phyloP scores from a whole-genome alignment of 2,113 vertebrate genomes.

The Bufo bufo region DNA sequence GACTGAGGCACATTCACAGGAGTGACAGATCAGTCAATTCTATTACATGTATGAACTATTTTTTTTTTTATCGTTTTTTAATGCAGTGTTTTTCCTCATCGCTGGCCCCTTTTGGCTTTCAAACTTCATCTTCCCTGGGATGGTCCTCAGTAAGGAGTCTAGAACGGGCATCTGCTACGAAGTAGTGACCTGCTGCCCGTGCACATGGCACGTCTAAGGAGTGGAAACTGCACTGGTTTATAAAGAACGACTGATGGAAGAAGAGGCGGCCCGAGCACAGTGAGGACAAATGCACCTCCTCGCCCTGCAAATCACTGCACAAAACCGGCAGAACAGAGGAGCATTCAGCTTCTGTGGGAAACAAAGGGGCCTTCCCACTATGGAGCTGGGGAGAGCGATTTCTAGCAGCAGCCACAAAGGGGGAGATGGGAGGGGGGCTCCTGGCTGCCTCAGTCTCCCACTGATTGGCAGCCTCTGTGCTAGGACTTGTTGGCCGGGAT shows the following conservation, averaged over 20 bases:
- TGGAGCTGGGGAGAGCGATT: not conserved
- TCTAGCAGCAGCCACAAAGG: not conserved
- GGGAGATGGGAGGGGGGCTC: not conserved
- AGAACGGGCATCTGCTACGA: slow-evolving; percentile 44
- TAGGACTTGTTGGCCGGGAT: not conserved
- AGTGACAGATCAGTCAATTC: too few relatives aligned
- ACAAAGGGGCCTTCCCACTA: not conserved
- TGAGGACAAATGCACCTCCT: not conserved
- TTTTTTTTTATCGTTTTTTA: slow-evolving; percentile 44
- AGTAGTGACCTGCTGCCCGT: slow-evolving; percentile 61
- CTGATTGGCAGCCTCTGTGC: not conserved
- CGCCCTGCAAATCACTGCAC: not conserved
- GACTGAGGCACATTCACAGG: too few relatives aligned
- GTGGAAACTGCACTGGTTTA: not conserved
- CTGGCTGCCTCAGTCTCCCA: not conserved
- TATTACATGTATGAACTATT: too few relatives aligned
- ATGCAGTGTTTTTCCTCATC: slow-evolving; percentile 69
- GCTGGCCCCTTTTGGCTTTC: slow-evolving; percentile 71
- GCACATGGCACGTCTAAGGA: slow-evolving; percentile 32
- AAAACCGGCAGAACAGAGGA: slow-evolving; percentile 4
- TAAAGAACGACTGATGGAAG: not conserved
- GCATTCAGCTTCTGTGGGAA: not conserved
- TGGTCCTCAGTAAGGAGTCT: slow-evolving; percentile 45
- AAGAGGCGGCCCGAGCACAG: not conserved
- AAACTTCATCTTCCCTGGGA: slow-evolving; percentile 50